These are phyloP conservation scores for Anthoscopus minutus DNA, from an alignment of 2,113 vertebrate genomes.

Conservation along the genomic window DNA sequence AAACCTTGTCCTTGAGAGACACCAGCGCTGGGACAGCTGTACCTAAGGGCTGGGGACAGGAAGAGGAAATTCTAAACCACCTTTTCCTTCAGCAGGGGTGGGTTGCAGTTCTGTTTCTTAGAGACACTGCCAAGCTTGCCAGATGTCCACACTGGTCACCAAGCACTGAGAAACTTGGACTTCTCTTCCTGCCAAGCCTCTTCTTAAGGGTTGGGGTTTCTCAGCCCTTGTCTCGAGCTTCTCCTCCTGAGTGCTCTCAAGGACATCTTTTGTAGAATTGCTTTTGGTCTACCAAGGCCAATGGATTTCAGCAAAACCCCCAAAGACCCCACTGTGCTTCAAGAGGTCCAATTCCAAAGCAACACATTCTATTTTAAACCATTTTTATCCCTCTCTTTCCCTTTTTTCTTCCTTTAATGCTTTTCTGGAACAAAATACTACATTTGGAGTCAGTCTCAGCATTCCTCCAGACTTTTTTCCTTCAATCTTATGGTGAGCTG, in stretches of 20 bases:
- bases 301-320: not conserved
- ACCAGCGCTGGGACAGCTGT: not conserved
- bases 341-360: not conserved
- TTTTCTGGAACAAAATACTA: not conserved
- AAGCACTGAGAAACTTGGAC: not conserved
- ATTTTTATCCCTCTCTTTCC: not conserved
- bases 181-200: not conserved
- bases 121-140: not conserved
- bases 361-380: not conserved
- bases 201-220: not conserved
- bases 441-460: not conserved
- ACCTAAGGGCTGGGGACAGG: rapidly evolving
- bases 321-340: not conserved
- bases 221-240: not conserved
- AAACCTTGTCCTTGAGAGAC: not conserved
- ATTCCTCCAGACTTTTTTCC: not conserved
- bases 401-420: not conserved
- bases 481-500: not conserved
- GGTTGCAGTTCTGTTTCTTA: not conserved
- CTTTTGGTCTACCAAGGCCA: not conserved
- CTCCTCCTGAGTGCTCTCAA: not conserved
- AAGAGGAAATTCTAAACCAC: not conserved
- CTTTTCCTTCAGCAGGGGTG: not conserved
- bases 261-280: not conserved
- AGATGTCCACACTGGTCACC: not conserved